phyloP scores from a whole-genome alignment of 2,113 vertebrate species.

The Ursus arctos region DNA sequence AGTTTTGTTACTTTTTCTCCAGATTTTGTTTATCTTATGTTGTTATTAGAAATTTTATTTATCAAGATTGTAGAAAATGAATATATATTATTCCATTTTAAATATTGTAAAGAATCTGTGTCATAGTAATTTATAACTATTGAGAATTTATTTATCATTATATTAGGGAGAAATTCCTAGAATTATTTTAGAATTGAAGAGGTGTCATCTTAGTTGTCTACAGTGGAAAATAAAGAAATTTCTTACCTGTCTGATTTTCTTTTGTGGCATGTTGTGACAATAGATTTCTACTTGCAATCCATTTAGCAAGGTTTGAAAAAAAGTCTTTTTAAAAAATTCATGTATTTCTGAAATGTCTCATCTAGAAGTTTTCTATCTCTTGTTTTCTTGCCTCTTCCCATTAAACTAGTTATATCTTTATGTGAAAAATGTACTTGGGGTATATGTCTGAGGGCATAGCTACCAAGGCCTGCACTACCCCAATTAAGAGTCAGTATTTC shows the following conservation, averaged over 20 bases:
- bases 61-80: not conserved
- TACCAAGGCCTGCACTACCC: not conserved
- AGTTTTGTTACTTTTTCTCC: slow-evolving; percentile 1
- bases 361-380: slow-evolving; percentile 3
- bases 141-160: not conserved
- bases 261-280: not conserved
- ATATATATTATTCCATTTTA: not conserved
- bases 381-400: slow-evolving; percentile 4
- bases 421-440: slow-evolving; percentile 5
- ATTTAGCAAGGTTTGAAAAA: not conserved
- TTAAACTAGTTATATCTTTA: slow-evolving; percentile 35
- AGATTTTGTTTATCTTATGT: slow-evolving; percentile 10
- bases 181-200: slow-evolving; percentile 12
- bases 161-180: slow-evolving; percentile 8
- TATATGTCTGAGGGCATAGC: not conserved
- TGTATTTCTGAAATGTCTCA: slow-evolving; percentile 49
- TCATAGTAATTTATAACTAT: not conserved
- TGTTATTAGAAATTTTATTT: not conserved
- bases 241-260: not conserved
- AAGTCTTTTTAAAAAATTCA: not conserved
- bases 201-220: not conserved
- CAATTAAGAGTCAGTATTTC: slow-evolving; percentile 24
- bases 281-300: not conserved
- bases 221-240: not conserved
- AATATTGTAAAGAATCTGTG: not conserved